Base-by-base conservation (phyloP, 2,888 invertebrate genomes). In the Drosophila borborema region DNA sequence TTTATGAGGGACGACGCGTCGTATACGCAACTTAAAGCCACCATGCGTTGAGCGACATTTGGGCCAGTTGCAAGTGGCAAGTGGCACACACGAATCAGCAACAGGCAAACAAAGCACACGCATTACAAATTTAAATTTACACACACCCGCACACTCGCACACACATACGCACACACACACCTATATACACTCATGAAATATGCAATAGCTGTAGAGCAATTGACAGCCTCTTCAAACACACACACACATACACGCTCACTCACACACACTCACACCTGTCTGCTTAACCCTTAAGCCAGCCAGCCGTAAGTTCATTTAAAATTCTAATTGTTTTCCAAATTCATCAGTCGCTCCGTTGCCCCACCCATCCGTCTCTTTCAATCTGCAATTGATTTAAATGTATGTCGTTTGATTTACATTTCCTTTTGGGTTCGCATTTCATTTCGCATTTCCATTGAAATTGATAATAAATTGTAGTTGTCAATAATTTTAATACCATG, bases 391-490 rank as follows among this genome's bases (percentile, higher is more conserved):
- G 86, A 82, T 82, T 82, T 80, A 73, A 82, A 77, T 70, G 79
- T 65, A 53, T 79, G 75, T 72, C 73, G 80, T 71, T 74, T 58
- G 65, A 28, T 64, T 63, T 78, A 67, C 55, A 66, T 60, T 65
- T 63, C 59, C 64, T 68, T 68, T 68, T 60, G 56, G 38, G 49
- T 41, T 73, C n/a, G 58, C 58, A 45, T 73, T 71, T 58, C 38
- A 48, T 62, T 77, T 64, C 23, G 23, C 64, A 70, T 68, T 64
- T 51, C 54, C 66, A 70, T 68, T 62, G 64, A 70, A 86, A 83
- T 89, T 85, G 88, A 88, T 91, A 90, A 91, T 91, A 91, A 91
- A 91, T 91, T 86, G 86, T 82, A 74, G 84, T 86, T 91, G 91
- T 91, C 91, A 91, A 86, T 91, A 89, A 81, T 80, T 89, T 91